Percentiles rank a stretch among this genome's conserved stretches.
These are phyloP conservation scores for Holothuria glaberrima DNA, from an alignment of 35 echinoderm and acorn worm species.

Conservation along the genomic window DNA sequence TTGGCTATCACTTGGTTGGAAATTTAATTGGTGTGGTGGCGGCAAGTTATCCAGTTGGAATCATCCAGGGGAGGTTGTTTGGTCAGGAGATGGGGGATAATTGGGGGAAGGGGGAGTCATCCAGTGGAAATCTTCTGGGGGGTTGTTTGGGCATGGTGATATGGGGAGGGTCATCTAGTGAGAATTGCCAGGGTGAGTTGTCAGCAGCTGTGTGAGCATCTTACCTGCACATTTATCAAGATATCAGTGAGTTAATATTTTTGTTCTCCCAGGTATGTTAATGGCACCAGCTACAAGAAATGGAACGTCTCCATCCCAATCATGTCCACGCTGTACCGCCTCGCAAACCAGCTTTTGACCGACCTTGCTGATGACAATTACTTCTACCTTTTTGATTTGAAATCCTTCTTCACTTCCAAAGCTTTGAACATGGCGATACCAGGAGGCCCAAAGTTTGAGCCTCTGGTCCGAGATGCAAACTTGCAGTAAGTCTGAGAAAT, in stretches of 20 bases:
- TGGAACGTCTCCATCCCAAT: constrained; percentile 90
- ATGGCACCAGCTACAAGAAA: constrained; percentile 96
- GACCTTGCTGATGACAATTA: constrained; percentile 94
- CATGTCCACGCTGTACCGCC: constrained; percentile 92
- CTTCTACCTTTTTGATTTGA: constrained; percentile 99
- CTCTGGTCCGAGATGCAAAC: constrained; percentile 87
- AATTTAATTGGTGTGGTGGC: no score
- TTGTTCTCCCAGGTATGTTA: constrained; percentile 59
- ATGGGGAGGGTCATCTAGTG: no score
- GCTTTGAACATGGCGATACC: constrained; percentile 99
- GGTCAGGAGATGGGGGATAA: no score
- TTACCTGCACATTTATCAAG: no score
- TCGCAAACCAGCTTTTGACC: constrained; percentile 91
- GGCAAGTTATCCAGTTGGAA: no score
- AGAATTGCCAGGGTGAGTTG: no score
- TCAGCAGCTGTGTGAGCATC: no score
- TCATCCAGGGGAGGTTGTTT: no score
- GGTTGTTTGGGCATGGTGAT: no score
- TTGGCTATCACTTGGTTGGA: no score
- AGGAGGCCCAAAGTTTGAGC: constrained; percentile 99
- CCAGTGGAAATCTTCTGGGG: no score
- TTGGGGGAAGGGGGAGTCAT: no score
- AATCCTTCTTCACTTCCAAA: constrained; percentile 99
- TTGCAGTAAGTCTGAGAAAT: constrained; percentile 78
- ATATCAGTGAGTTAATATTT: background rate